Evolutionary conservation across 1,140 invertebrate genomes (phyloP).

Genomic region (Lysiphlebus fabarum): DNA sequence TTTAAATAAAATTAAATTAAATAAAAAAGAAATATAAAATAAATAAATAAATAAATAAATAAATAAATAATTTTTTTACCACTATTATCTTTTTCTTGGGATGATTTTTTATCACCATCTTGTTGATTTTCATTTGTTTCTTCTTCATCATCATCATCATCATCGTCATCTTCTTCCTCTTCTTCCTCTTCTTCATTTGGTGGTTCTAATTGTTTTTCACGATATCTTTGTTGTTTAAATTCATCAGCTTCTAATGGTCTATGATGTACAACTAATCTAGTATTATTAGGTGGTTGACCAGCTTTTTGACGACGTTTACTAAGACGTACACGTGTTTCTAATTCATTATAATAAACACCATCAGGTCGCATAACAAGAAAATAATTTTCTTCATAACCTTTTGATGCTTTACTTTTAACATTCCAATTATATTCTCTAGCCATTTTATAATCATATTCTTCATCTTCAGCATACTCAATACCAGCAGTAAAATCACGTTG

Average conservation of each 20-base stretch:
- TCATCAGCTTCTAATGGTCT: conserved; percentile 82
- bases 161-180: conserved; percentile 52
- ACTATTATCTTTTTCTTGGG: conserved; percentile 2
- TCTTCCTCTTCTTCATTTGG: conserved; percentile 78
- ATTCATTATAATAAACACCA: conserved; percentile 91
- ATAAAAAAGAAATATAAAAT: too few relatives aligned
- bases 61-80: neutral
- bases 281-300: conserved; percentile 73
- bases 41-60: too few relatives aligned
- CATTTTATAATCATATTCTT: conserved; percentile 94
- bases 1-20: neutral
- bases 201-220: conserved; percentile 86
- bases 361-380: conserved; percentile 91
- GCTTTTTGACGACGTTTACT: conserved; percentile 83
- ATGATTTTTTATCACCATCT: conserved; percentile 39
- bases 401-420: conserved; percentile 95
- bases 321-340: conserved; percentile 91
- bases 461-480: conserved; percentile 86
- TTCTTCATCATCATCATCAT: conserved; percentile 41
- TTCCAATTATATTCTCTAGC: conserved; percentile 97
- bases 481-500: conserved; percentile 72
- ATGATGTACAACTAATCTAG: conserved; percentile 85
- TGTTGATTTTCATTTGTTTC: conserved; percentile 27
- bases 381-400: conserved; percentile 98
- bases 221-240: conserved; percentile 78